Evolutionary conservation across 2,797 vertebrate genomes (phyloP).

Genomic region (Nannoperca obscura): DNA sequence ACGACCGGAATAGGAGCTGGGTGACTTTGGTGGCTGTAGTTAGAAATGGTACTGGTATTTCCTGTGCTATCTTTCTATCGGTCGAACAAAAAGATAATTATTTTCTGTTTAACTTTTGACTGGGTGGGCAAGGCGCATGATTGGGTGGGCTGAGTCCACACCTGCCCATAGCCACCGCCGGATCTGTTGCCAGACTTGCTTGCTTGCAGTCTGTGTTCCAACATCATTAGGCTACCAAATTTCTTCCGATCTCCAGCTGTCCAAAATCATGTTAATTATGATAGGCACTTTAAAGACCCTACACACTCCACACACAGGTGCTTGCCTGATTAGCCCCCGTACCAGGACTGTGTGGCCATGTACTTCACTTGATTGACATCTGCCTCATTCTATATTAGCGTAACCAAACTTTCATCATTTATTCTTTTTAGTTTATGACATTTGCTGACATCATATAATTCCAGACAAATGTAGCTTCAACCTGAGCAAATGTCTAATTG

Average conservation of each 20-base stretch:
- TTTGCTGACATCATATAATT: slow-evolving; percentile 23
- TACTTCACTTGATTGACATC: slow-evolving; percentile 14
- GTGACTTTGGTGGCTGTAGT: too few relatives aligned
- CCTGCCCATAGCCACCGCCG: too few relatives aligned
- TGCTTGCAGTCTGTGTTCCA: too few relatives aligned
- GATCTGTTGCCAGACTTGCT: too few relatives aligned
- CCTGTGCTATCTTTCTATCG: too few relatives aligned
- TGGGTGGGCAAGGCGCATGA: too few relatives aligned
- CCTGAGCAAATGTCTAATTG: slow-evolving; percentile 24
- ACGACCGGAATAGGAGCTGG: too few relatives aligned
- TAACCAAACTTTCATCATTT: slow-evolving; percentile 16
- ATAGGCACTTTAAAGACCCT: slow-evolving; percentile 11
- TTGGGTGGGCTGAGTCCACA: too few relatives aligned
- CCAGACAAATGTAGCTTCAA: slow-evolving; percentile 2
- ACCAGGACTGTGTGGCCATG: neutral
- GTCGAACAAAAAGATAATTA: too few relatives aligned
- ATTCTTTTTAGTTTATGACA: slow-evolving; percentile 1
- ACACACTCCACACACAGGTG: slow-evolving; percentile 22
- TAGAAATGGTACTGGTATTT: too few relatives aligned
- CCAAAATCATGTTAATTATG: slow-evolving; percentile 21
- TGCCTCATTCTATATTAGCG: slow-evolving; percentile 4
- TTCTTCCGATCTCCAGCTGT: neutral
- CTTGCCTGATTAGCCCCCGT: slow-evolving; percentile 32
- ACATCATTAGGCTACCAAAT: too few relatives aligned
- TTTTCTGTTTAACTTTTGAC: too few relatives aligned